Conservation (phyloP, 2,888 invertebrate species). For the Lasioglossum figueresi region DNA sequence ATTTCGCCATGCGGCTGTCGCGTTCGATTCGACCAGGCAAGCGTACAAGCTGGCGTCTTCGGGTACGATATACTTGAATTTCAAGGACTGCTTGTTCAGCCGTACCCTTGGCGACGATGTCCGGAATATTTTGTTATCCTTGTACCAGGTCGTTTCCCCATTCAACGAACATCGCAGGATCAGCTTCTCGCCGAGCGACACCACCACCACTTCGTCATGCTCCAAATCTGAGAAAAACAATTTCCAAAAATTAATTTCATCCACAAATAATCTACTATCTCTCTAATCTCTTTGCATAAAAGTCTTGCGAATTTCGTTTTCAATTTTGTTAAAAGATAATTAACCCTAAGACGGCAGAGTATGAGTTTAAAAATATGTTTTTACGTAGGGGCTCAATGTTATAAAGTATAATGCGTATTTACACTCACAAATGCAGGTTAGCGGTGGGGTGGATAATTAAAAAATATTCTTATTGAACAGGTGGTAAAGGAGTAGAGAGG, state of each 20-base stretch:
- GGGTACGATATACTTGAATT: conserved; percentile 71
- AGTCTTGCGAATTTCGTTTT: too few species aligned
- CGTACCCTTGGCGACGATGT: conserved; percentile 71
- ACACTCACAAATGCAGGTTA: too few species aligned
- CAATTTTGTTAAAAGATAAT: too few species aligned
- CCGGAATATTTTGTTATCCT: conserved; percentile 70
- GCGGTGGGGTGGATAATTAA: too few species aligned
- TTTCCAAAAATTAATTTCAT: neutral
- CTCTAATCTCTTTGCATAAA: too few species aligned
- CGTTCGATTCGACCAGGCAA: conserved; percentile 70
- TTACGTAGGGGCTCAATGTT: too few species aligned
- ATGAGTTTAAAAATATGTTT: too few species aligned
- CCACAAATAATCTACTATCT: too few species aligned
- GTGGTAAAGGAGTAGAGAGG: too few species aligned
- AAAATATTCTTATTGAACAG: too few species aligned
- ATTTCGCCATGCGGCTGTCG: conserved; percentile 75
- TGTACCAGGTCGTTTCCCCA: conserved; percentile 77
- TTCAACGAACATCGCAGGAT: conserved; percentile 75
- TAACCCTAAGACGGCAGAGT: too few species aligned
- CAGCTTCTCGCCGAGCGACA: conserved; percentile 75
- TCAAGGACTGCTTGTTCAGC: conserved; percentile 74
- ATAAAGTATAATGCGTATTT: too few species aligned
- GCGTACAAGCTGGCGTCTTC: conserved; percentile 78
- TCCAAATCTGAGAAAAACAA: conserved; percentile 48
- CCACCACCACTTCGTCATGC: conserved; percentile 71